Evolutionary conservation across 2,113 vertebrate genomes (phyloP).

Genomic region (Nannospalax galili): DNA sequence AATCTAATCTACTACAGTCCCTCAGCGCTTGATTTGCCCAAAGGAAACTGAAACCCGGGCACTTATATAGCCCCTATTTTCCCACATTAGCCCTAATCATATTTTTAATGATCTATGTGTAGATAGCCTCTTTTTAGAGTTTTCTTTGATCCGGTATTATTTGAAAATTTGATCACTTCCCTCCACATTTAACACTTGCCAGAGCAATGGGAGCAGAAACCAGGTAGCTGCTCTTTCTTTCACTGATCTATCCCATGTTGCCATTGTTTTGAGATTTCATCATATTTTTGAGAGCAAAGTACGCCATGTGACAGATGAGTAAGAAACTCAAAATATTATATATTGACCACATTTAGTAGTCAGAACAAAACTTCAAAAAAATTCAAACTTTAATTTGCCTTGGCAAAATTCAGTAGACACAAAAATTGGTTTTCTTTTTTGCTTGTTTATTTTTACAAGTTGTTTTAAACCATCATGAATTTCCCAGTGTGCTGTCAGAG

Average conservation of each 20-base stretch:
- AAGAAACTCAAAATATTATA: background rate
- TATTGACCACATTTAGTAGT: background rate
- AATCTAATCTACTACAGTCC: rapidly evolving
- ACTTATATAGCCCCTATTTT: background rate
- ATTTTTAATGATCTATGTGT: conserved; percentile 14
- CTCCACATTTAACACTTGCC: background rate
- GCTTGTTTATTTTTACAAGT: background rate
- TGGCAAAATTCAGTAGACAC: background rate
- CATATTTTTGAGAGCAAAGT: background rate
- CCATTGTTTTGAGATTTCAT: background rate
- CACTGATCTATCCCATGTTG: background rate
- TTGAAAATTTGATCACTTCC: background rate
- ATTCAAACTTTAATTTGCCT: background rate
- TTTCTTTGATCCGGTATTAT: background rate
- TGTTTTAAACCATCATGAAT: background rate
- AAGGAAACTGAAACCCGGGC: background rate
- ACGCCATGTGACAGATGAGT: background rate
- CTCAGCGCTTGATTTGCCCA: background rate
- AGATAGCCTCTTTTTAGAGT: background rate
- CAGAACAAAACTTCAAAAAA: background rate
- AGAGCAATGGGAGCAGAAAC: background rate
- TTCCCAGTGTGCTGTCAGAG: background rate
- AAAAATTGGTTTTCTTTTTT: background rate
- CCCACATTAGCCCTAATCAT: background rate
- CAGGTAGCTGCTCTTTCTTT: background rate